Evolutionary conservation across 2,113 vertebrate species (phyloP), one percentile per base, ranked within the genome.

Genomic region (Diphyllodes magnificus): DNA sequence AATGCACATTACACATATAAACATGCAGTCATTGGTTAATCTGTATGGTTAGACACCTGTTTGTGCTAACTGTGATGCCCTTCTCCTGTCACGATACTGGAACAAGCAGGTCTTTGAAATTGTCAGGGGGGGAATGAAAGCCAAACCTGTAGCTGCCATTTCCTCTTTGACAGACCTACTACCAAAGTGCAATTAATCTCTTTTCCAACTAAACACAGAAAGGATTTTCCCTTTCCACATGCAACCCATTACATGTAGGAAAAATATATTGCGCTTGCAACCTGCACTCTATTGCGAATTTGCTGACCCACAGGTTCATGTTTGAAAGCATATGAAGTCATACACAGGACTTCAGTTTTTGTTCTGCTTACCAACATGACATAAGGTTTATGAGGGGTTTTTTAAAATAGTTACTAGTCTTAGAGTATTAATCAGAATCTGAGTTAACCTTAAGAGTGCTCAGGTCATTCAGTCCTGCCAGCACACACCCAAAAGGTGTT

Each of bases 1-100:
- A 88, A 90, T 92, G 64, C 47, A 88, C 72, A 72, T 94, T 93
- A 93, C 68, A 91, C 54, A 75, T 22, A 87, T 3, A 95, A 90
- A 81, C 93, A 97, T 94, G 93, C 95, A 92, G 70, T 42, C 76
- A 83, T 10, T 91, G 11, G 5, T 54, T 92, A 87, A 51, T 54
- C 75, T 81, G 37, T 56, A 15, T 40, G 27, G 39, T 86, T n/a
- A 66, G 90, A 83, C 63, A 37, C 56, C 68, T 77, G 59, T 54
- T 77, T 66, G 56, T 37, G 44, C 31, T 50, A 82, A 88, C 17
- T 64, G 35, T 40, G 68, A 73, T 3, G 15, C 35, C n/a, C 37
- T 56, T 66, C 71, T 80, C 44, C 47, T 83, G 17, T 22, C 63
- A 66, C 1, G 2, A 47, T 31, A 59, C 33, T 75, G 20, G 30